Base-by-base conservation (phyloP, 2,888 invertebrate species). In the Eupithecia tripunctaria region DNA sequence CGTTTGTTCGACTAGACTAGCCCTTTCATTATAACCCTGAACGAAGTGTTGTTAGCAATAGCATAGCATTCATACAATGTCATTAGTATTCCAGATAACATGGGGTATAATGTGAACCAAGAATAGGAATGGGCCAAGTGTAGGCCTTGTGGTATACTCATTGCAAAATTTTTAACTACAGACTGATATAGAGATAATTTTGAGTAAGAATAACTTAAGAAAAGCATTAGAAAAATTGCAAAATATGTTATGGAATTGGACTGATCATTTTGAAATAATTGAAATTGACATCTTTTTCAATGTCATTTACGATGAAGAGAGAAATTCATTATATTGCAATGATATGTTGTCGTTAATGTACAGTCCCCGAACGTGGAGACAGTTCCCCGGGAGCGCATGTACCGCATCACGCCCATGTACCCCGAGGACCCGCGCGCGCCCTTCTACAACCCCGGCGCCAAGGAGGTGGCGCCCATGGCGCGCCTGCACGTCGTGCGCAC, bases 351-450 rank as follows among this genome's bases (percentile, higher is more conserved):
- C 36, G 36, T 10, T 8, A 6, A 8, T 43, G 0, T 4, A 43
- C 43, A 97, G 97, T 97, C 97, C 0, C 97, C 97, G 0, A 97
- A 98, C 88, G 87, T 96, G 0, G 97, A 97, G 83, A 96, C 97
- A 0, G 92, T 94, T 12, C 98, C 98, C 0, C 96, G 96, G 73
- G 98, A 99, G 88, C 95, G 96, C 79, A 99, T 99, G 95, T 96
- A 96, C 83, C 96, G 96, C 74, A 99, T 99, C 82, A 99, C 99
- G 0, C 96, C 97, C 2, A 97, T 96, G 90, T 98, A 97, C 89
- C 99, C 99, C 0, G 97, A 98, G 89, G 98, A 99, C 93, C 97
- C 97, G 0, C 95, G 97, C 75, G 97, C 99, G 0, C 99, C 99
- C 0, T 99, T 99, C 91, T 99, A 98, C 91, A 96, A 97, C 86